A percentile compares a stretch with the other conserved stretches of the same genome.
phyloP scores from a whole-genome alignment of 2,888 invertebrate genomes.

The Drosophila gaucha region DNA sequence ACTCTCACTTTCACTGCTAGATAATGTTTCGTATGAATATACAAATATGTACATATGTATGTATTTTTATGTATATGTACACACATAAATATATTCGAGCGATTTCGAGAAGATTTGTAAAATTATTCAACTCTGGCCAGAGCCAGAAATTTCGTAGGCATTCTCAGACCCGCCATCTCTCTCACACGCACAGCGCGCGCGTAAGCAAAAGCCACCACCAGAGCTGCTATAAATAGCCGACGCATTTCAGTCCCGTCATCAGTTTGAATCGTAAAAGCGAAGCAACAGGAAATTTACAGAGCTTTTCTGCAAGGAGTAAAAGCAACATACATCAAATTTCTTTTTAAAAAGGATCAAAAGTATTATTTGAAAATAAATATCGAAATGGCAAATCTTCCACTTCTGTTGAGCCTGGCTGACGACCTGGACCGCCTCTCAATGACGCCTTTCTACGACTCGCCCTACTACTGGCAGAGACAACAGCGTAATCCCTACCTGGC shows the following conservation, averaged over 20 bases:
- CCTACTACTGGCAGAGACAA: constrained; percentile 52
- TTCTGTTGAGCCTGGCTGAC: constrained; percentile 68
- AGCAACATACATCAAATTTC: neutral
- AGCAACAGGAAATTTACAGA: constrained; percentile 29
- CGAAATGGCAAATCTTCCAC: constrained; percentile 69
- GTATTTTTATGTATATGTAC: constrained; percentile 1
- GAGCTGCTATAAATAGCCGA: constrained; percentile 63
- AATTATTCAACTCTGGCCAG: constrained; percentile 31
- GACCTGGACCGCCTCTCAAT: constrained; percentile 68
- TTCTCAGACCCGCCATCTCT: constrained; percentile 13
- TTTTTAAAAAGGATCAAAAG: neutral
- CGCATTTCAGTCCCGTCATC: constrained; percentile 35
- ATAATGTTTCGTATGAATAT: constrained; percentile 37
- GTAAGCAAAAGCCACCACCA: constrained; percentile 39
- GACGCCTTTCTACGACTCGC: constrained; percentile 59
- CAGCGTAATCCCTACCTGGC: constrained; percentile 50
- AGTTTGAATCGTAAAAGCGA: constrained; percentile 55
- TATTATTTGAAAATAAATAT: neutral
- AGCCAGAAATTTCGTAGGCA: constrained; percentile 50
- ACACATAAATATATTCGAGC: constrained; percentile 20
- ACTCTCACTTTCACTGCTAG: constrained; percentile 60
- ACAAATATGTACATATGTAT: constrained; percentile 12
- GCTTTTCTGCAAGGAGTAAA: constrained; percentile 11
- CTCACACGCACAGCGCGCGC: constrained; percentile 16
- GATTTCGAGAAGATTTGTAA: constrained; percentile 54